Evolutionary conservation across 2,888 invertebrate genomes (phyloP), one percentile per base, ranked within the genome.

Genomic region (Lithodes maja): DNA sequence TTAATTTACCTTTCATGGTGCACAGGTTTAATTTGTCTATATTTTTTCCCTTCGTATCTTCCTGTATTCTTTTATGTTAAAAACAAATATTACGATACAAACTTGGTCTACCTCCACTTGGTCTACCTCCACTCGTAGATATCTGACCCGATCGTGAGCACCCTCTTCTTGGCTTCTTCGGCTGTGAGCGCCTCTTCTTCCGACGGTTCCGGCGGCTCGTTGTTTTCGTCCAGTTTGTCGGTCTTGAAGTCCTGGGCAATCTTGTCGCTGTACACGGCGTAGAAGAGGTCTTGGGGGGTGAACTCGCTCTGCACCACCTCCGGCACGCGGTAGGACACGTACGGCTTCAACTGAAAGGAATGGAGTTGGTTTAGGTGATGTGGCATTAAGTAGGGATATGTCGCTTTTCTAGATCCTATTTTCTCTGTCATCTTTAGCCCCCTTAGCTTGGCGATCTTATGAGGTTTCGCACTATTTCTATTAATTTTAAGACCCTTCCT

Each of bases 241-340:
- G 95, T 94, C 92, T 96, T 95, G 92, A 95, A 97, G 93, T 98
- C 98, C 83, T 95, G 94, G 0, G 95, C 95, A 78, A 99, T 96
- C 94, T 98, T 97, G 86, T 95, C 93, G 0, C 96, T 96, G 93
- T 98, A 98, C 0, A 97, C 95, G 0, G 96, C 96, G 93, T 97
- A 95, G 93, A 98, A 98, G 79, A 99, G 94, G 94, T 97, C 96
- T 93, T 97, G 93, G 0, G 98, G 95, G 0, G 98, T 98, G 92
- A 98, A 98, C 94, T 97, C 96, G 0, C 96, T 95, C 93, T 98
- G 97, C 12, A 95, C 94, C 0, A 98, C 95, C 88, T 97, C 96
- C 2, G 95, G 95, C 0, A 95, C 95, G 93, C 95, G 96, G 93
- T 99, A 99, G 0, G 98, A 97, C 0, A 99, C 99, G 93, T 99